Evolutionary conservation across 2,113 vertebrate genomes (phyloP), one percentile per base, ranked within the genome.

Genomic region (Catharus minimus): DNA sequence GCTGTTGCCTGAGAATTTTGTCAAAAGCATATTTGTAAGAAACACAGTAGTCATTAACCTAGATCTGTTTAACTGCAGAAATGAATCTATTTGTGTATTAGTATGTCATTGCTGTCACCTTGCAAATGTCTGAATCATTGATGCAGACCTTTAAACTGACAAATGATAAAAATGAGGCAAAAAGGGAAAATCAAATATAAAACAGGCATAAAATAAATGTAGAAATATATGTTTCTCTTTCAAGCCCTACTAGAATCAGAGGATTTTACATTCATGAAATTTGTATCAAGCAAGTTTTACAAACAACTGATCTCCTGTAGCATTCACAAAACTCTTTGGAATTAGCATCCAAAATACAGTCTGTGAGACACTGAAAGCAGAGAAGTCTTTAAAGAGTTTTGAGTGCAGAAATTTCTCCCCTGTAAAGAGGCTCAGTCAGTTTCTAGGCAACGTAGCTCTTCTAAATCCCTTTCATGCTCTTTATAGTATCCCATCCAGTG

Each of bases 401-500:
- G 38, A 56, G 20, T 36, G 50, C 33, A 71, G 65, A 95, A 90
- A 82, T 91, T 90, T 72, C 38, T 94, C 46, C 52, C 41, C 18
- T 23, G 5, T 91, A 92, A 93, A 88, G 93, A 91, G 88, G 44
- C 57, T 93, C 72, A 82, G 44, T 53, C 79, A 84, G 53, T 96
- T 97, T 94, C 94, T 79, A 97, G 96, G 80, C 90, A 94, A 82
- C 85, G 0, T 60, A 53, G 56, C 19, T 95, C 49, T 91, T 44
- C 65, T 87, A 93, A 97, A 95, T 92, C 82, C 85, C 69, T 93
- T 84, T 93, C 43, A 64, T 87, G 64, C 73, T 90, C 88, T 96
- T 82, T 87, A 49, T 55, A 89, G 72, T 87, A 86, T 76, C 86
- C 88, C 52, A 82, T 80, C 71, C 94, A 94, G 60, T 93, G 84